Conservation (phyloP, 2,888 invertebrate genomes). For the Phengaris alcon region DNA sequence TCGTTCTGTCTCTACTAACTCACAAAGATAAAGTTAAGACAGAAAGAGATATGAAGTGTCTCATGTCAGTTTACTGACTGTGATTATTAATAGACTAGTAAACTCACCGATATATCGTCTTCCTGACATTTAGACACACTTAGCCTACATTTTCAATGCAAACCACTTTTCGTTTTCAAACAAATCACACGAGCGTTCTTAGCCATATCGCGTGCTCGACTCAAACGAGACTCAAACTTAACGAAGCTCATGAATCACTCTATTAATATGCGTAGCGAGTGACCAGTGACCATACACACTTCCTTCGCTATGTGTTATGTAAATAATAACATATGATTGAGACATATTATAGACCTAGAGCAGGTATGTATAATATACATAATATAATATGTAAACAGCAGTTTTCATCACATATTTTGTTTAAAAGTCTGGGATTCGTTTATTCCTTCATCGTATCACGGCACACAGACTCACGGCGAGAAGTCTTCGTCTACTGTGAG, state of each 20-base stretch:
- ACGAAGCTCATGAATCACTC: constrained; percentile 67
- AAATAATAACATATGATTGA: constrained; percentile 2
- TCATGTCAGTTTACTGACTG: too few relatives aligned
- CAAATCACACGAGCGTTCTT: constrained; percentile 39
- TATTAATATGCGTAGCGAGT: constrained; percentile 77
- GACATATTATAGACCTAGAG: background rate
- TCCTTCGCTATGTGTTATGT: constrained; percentile 1
- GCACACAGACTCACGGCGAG: too few relatives aligned
- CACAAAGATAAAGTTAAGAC: too few relatives aligned
- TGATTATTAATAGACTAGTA: background rate
- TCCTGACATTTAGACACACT: constrained; percentile 52
- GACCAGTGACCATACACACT: constrained; percentile 48
- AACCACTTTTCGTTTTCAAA: constrained; percentile 29
- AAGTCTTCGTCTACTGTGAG: too few relatives aligned
- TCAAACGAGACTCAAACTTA: constrained; percentile 53
- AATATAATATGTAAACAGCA: background rate
- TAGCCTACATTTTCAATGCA: constrained; percentile 43
- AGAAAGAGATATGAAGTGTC: too few relatives aligned
- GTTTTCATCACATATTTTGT: too few relatives aligned
- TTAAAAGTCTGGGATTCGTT: too few relatives aligned
- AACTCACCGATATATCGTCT: constrained; percentile 53
- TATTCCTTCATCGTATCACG: too few relatives aligned
- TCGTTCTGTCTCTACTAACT: too few relatives aligned
- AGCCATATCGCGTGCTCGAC: constrained; percentile 65
- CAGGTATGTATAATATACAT: background rate